Evolutionary conservation across 2,888 invertebrate species (phyloP), one percentile per base, ranked within the genome.

Genomic region (Calameuta filiformis): DNA sequence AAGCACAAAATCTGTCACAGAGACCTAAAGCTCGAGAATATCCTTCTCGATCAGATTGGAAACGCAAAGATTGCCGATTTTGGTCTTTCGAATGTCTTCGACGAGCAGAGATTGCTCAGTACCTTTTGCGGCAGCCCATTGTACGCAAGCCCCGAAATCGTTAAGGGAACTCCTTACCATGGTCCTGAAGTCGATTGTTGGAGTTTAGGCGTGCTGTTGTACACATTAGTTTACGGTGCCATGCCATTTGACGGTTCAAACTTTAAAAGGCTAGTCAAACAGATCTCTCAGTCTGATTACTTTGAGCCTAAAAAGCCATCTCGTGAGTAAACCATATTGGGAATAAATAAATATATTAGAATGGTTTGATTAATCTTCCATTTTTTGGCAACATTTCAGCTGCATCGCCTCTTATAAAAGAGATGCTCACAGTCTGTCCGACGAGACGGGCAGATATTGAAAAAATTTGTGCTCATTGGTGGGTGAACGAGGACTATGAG

Each of bases 231-330:
- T 84, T 99, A 99, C 92, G 99, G 99, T 86, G 98, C 99, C 83
- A 99, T 99, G 99, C 99, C 97, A 77, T 99, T 99, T 91, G 99
- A 99, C 93, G 99, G 99, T 81, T 97, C 98, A 82, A 98, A 99
- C 93, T 99, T 99, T 92, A 98, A 98, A 92, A 95, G 97, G 88
- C 95, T 99, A 89, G 98, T 98, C 82, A 96, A 97, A 90, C 98
- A 99, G 93, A 99, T 99, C 90, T 98, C 98, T 87, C 96, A 97
- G 90, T 99, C 99, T 9, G 98, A 98, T 92, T 99, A 99, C 92
- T 98, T 97, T 90, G 99, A 99, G 92, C 99, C 99, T 74, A 96
- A 97, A 88, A 96, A 95, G 86, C 98, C 98, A 73, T 98, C 99
- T 81, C 95, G 98, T 97, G 92, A 93, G 95, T 93, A 81, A 31